Evolutionary conservation across 2,797 vertebrate species (phyloP).

Genomic region (Poeciliopsis gracilis): DNA sequence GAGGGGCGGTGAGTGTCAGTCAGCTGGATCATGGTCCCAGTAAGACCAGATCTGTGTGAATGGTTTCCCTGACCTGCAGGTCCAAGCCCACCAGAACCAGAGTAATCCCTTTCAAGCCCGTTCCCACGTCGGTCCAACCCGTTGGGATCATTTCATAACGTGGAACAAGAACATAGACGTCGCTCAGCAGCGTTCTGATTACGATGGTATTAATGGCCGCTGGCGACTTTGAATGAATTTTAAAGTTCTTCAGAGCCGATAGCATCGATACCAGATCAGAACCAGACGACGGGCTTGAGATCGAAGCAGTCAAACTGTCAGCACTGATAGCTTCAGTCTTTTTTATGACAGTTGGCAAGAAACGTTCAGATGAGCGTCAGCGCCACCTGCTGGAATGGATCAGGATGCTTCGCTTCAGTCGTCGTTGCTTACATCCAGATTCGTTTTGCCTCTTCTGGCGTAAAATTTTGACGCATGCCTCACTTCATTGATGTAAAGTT

Average conservation of each 20-base stretch:
- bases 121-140: background rate
- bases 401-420: background rate
- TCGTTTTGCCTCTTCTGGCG: background rate
- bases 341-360: too few species aligned
- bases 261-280: background rate
- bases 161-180: too few species aligned
- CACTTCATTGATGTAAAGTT: too few species aligned
- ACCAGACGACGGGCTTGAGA: background rate
- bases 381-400: too few species aligned
- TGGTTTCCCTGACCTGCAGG: background rate
- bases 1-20: constrained; percentile 43
- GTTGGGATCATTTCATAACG: background rate
- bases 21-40: background rate
- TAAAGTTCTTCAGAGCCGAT: background rate
- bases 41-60: background rate
- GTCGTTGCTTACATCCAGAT: background rate
- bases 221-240: background rate
- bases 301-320: background rate
- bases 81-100: background rate
- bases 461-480: too few species aligned
- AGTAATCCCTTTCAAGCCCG: background rate
- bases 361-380: too few species aligned
- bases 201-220: too few species aligned
- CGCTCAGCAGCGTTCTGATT: too few species aligned
- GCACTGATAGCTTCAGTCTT: background rate